A percentile compares a stretch with the other conserved stretches of the same genome.
These are phyloP conservation scores for Gymnodraco acuticeps DNA, from an alignment of 2,797 vertebrate species.

Conservation along the genomic window DNA sequence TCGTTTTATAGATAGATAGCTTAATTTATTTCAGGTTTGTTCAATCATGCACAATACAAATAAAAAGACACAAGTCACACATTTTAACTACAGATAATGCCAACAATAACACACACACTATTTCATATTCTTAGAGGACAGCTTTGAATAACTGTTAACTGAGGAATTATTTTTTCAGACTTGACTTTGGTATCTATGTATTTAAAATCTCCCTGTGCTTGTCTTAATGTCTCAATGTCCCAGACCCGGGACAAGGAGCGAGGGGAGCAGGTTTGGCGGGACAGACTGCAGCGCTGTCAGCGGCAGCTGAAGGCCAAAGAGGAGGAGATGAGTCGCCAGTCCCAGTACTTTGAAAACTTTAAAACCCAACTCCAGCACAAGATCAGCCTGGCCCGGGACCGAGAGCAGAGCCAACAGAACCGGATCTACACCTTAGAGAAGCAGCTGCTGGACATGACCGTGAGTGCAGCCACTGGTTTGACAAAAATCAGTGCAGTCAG, in stretches of 20 bases:
- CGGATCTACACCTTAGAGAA: conserved; percentile 84
- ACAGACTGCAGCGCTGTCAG: conserved; percentile 82
- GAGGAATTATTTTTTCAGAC: background rate
- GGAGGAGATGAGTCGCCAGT: conserved; percentile 86
- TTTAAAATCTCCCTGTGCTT: background rate
- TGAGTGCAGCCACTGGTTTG: conserved; percentile 68
- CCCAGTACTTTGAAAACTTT: conserved; percentile 88
- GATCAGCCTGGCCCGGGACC: conserved; percentile 76
- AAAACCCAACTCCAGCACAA: conserved; percentile 86
- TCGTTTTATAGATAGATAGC: background rate
- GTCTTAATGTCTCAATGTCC: background rate
- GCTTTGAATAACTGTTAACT: background rate
- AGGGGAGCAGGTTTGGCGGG: conserved; percentile 79
- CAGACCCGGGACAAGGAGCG: conserved; percentile 84
- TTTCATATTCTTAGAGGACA: background rate
- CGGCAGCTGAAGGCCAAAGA: conserved; percentile 86
- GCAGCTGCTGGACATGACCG: conserved; percentile 81
- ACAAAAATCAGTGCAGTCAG: conserved; percentile 45
- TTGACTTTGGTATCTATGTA: background rate
- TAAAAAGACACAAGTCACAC: background rate
- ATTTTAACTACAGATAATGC: background rate
- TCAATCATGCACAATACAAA: background rate
- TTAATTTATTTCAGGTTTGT: background rate
- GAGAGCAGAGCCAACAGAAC: conserved; percentile 80
- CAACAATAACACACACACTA: background rate